Evolutionary conservation across 2,888 invertebrate genomes (phyloP), one percentile per base, ranked within the genome.

Genomic region (Temnothorax unifasciatus): DNA sequence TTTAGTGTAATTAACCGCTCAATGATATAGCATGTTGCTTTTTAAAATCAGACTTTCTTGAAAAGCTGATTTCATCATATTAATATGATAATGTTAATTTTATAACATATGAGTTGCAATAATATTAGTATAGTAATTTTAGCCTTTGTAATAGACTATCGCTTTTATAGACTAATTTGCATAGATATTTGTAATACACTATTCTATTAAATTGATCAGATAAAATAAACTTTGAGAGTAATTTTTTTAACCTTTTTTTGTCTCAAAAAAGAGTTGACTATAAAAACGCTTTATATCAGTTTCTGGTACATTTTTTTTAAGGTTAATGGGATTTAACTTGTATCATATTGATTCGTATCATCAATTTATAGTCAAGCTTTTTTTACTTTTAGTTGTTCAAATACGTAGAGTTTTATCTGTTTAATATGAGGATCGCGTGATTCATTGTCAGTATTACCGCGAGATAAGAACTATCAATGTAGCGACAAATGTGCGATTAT

Each of bases 331-430:
- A 15, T 38, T 13, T 47, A 18, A 59, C 6, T 34, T 6, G 3
- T 34, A 34, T 29, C 29, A 29, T 34, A 34, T 34, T 34, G 34
- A 11, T 18, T 61, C 61, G 44, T 44, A 11, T 61, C n/a, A 34
- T 66, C n/a, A 57, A 54, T n/a, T n/a, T 21, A 25, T 69, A 61
- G 25, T 50, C 8, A 69, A 68, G 18, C 8, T 54, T 66, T 15
- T n/a, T 41, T 4, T 15, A 34, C 11, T 57, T 66, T 47, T 29
- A 3, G 29, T 29, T 29, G 29, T 29, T 0, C 13, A 25, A 64
- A 44, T 13, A 44, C 34, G 47, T 52, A 41, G n/a, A 11, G 3
- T 41, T 54, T 29, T 29, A 18, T 15, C 1, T 4, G 29, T 57
- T 25, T 44, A 44, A 68, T 34, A 68, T 11, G 11, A 57, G 11